Percentiles rank a stretch among this genome's conserved stretches.
These are phyloP conservation scores for Clarias platycephalus DNA, from an alignment of 2,797 vertebrate species.

Conservation along the genomic window DNA sequence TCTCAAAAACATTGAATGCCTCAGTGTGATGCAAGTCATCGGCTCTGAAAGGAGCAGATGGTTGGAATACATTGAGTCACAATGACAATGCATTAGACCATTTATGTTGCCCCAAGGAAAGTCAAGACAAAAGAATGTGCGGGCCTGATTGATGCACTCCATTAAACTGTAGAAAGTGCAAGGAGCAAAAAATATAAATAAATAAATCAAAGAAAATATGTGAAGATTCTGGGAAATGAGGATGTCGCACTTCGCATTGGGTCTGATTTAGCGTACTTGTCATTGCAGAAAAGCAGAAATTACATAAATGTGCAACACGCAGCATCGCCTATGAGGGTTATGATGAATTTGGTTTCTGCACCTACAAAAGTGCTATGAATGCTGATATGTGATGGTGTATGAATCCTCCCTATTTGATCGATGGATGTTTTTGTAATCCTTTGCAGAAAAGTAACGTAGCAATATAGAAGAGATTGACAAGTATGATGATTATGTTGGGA, in stretches of 20 bases:
- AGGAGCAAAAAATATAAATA: not conserved
- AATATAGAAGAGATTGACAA: constrained; percentile 6
- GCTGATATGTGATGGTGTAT: constrained; percentile 31
- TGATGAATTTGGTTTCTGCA: constrained; percentile 47
- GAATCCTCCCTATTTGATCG: constrained; percentile 21
- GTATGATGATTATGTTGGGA: constrained; percentile 9
- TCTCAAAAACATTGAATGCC: constrained; percentile 28
- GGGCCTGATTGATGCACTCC: constrained; percentile 46
- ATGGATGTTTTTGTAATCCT: constrained; percentile 22
- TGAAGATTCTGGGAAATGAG: constrained; percentile 36
- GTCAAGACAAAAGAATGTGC: constrained; percentile 48
- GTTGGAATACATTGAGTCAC: constrained; percentile 57
- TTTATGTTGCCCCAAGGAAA: constrained; percentile 55
- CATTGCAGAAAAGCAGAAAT: constrained; percentile 36
- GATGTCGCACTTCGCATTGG: constrained; percentile 30
- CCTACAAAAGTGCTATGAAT: constrained; percentile 42
- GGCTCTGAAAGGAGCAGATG: constrained; percentile 52
- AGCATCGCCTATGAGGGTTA: constrained; percentile 29
- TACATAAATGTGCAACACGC: constrained; percentile 32
- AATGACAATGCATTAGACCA: constrained; percentile 54
- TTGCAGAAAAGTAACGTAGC: constrained; percentile 8
- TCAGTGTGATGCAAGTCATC: constrained; percentile 37
- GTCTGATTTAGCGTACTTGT: constrained; percentile 42
- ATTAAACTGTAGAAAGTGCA: constrained; percentile 30
- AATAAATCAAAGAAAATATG: not conserved